Base-by-base conservation (phyloP, 2,113 vertebrate genomes). In the Mastomys natalensis region DNA sequence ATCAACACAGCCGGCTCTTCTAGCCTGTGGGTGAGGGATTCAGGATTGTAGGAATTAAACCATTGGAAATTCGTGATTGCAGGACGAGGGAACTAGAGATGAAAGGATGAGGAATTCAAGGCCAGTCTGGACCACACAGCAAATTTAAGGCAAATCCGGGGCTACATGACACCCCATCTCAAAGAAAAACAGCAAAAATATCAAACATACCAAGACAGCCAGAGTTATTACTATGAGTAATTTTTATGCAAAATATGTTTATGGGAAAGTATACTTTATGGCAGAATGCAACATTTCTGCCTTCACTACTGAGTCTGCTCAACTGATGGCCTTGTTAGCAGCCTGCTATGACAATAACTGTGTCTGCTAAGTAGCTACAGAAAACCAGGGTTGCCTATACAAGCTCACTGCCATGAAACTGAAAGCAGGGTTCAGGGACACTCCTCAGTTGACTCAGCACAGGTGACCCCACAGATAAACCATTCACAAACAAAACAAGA, bases 1-100 rank as follows among this genome's bases (percentile, higher is more conserved):
- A 94, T 88, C 87, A 97, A 93, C 87, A 96, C 29, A 80, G 77
- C 82, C 88, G 21, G 84, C 64, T 76, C 55, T 80, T 88, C 58
- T 60, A 60, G 82, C n/a, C 13, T 68, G 76, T 10, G 45, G 15
- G 16, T 51, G 45, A 29, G 45, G 76, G 74, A 85, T 45, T 72
- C 45, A 10, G 19, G 10, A 76, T 70, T 72, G 40, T 62, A 81
- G 74, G 45, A 95, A 96, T 95, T 88, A 85, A 95, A 90, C 86
- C 43, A 87, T 1, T 40, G 22, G 34, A 12, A 37, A 40, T 24
- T 37, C 7, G 37, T 60, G 31, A 60, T 60, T n/a, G 2, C 37
- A 82, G 37, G 21, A 58, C 2, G 7, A 51, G 21, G 53, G 80
- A 40, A 21, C 13, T 1, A n/a, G 34, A 58, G 21, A 31, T 2